Evolutionary conservation across 2,888 invertebrate species (phyloP).

Genomic region (Drosophila neoperkinsi): DNA sequence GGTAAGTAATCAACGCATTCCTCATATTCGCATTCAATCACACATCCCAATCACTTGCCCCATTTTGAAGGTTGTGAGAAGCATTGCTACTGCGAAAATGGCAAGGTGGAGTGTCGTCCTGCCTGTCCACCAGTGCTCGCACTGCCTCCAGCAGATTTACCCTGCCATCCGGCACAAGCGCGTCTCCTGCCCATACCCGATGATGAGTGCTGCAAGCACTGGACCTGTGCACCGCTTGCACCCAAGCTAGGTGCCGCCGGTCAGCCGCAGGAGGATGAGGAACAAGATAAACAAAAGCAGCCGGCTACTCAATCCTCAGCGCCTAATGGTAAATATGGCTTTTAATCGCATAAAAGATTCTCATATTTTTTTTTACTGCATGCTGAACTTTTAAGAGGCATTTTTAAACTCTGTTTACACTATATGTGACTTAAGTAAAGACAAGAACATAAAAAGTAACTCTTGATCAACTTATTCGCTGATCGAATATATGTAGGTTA

Average conservation of each 20-base stretch:
- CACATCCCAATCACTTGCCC: background rate
- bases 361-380: constrained; percentile 28
- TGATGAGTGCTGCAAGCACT: constrained; percentile 94
- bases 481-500: background rate
- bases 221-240: constrained; percentile 87
- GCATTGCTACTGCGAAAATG: constrained; percentile 94
- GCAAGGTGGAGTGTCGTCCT: constrained; percentile 93
- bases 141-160: constrained; percentile 90
- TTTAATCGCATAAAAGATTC: constrained; percentile 18
- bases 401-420: constrained; percentile 8
- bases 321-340: constrained; percentile 76
- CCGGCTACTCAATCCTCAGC: constrained; percentile 12
- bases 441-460: background rate
- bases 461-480: background rate
- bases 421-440: background rate
- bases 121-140: constrained; percentile 92
- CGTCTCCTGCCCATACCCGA: constrained; percentile 88
- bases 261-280: constrained; percentile 35
- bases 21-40: constrained; percentile 18
- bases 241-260: constrained; percentile 59
- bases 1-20: constrained; percentile 66
- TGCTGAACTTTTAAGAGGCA: constrained; percentile 21
- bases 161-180: constrained; percentile 90
- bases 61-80: constrained; percentile 89
- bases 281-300: constrained; percentile 18